Evolutionary conservation across 2,797 vertebrate genomes (phyloP), one percentile per base, ranked within the genome.

Genomic region (Danionella dracula): DNA sequence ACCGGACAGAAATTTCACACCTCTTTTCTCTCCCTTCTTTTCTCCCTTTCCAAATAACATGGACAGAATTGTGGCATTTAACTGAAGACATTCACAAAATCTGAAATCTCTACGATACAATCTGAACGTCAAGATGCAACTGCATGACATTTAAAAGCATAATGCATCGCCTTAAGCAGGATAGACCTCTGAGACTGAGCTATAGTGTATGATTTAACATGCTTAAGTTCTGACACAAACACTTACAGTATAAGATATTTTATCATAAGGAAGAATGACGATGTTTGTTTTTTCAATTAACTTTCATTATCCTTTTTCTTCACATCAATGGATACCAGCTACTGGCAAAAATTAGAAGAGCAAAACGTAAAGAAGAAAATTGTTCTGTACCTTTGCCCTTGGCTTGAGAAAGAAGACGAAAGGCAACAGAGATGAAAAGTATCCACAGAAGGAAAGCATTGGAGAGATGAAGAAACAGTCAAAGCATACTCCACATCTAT

Each of bases 341-440:
- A 76, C 81, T 68, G 55, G 46, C 70, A 75, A 72, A 74, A 56
- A 72, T 55, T 55, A 66, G 40, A 15, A 65, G 37, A 37, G 66
- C 69, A 76, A 72, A 82, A 74, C 44, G 59, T 75, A 80, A 80
- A 81, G 79, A 85, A 87, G 87, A 74, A 79, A 92, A 87, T 74
- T 55, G 78, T 74, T 87, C 85, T 90, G 90, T 99, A 99, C 96
- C 96, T 99, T 99, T 99, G 90, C 93, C 94, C 93, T 96, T 97
- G 92, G 94, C 96, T 99, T 93, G 78, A 81, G 77, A 72, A 60
- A 77, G 73, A 65, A 35, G 77, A 34, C 46, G 61, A 72, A 41
- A 76, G 68, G 66, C 11, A 35, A 58, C 35, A 50, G 13, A 60
- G 48, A 63, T 20, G 41, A 8, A 62, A 38, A 19, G 55, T 15